Evolutionary conservation across 2,797 vertebrate genomes (phyloP).

Genomic region (Phoebastria nigripes): DNA sequence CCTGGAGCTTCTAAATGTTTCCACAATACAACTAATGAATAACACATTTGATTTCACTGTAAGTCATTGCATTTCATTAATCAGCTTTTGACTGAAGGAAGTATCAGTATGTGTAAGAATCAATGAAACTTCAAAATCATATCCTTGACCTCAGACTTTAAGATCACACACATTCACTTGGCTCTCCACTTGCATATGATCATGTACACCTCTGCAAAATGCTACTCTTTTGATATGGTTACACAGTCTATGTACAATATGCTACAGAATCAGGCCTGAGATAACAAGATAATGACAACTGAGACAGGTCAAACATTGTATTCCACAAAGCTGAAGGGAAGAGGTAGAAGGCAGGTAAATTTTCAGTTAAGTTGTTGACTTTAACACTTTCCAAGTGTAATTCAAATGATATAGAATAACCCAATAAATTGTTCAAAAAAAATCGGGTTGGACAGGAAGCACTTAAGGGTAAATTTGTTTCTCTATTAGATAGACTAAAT

Average conservation of each 20-base stretch:
- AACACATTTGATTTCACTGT: not conserved
- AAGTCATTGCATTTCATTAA: not conserved
- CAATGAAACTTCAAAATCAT: not conserved
- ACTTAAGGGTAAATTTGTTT: not conserved
- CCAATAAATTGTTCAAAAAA: not conserved
- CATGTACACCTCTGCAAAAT: not conserved
- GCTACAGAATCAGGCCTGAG: not conserved
- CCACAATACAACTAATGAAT: not conserved
- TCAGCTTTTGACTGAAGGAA: not conserved
- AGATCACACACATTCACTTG: not conserved
- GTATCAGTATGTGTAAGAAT: not conserved
- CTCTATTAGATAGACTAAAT: not conserved
- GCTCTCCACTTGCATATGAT: not conserved
- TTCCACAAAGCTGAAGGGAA: not conserved
- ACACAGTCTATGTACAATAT: not conserved
- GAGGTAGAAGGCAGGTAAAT: not conserved
- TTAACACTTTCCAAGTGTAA: not conserved
- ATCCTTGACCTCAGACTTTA: not conserved
- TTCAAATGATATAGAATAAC: not conserved
- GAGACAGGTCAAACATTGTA: not conserved
- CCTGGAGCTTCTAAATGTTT: not conserved
- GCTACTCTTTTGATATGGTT: not conserved
- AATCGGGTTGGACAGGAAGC: not conserved
- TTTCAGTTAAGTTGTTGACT: not conserved
- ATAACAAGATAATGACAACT: not conserved